These are phyloP conservation scores for Halcyon malimbica DNA, from an alignment of 2,113 vertebrate species.

Conservation along the genomic window DNA sequence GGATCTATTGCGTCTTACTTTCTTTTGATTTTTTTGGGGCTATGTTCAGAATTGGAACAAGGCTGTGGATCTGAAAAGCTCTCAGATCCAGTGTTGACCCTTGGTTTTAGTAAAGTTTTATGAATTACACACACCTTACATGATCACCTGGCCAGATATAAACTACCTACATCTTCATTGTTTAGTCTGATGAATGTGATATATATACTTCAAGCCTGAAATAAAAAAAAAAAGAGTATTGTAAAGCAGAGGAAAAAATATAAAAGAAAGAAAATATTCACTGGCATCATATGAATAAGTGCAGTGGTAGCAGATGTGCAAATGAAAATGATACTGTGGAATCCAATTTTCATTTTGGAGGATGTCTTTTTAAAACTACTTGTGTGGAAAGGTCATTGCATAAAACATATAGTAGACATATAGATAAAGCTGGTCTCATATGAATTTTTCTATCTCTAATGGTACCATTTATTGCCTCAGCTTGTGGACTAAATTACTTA, in stretches of 20 bases:
- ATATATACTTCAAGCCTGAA: neutral
- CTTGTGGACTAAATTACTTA: neutral
- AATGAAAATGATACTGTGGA: neutral
- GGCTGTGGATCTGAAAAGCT: neutral
- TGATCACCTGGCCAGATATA: neutral
- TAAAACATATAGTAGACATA: neutral
- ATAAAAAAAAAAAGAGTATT: neutral
- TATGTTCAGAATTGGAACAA: neutral
- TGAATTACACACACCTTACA: neutral
- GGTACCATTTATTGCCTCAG: neutral
- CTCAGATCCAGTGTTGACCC: neutral
- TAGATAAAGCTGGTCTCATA: neutral
- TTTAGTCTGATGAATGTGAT: neutral
- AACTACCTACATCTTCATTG: neutral
- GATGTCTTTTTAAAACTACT: neutral
- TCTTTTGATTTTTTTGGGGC: neutral
- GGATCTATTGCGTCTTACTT: neutral
- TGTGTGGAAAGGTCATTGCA: neutral
- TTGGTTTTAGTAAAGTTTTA: neutral
- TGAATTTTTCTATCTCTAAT: neutral
- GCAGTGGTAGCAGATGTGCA: neutral
- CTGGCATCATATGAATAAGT: neutral
- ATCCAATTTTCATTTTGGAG: neutral
- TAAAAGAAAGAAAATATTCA: neutral
- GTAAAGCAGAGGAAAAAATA: neutral